Evolutionary conservation across 2,113 vertebrate genomes (phyloP), one percentile per base, ranked within the genome.

Genomic region (Mustelus asterias): DNA sequence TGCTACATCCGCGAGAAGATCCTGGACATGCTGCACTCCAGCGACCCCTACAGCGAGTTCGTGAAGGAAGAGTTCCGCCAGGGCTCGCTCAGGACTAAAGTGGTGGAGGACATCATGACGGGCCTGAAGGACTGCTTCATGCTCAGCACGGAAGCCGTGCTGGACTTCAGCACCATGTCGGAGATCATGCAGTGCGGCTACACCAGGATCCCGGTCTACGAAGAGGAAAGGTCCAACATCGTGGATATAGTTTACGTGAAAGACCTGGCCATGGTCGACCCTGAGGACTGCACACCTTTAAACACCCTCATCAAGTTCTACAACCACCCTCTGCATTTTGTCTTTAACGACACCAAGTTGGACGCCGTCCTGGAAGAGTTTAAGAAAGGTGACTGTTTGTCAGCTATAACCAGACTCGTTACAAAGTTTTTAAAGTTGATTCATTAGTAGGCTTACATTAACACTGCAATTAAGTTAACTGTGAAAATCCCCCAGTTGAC

Each of bases 121-220:
- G 98, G 98, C 0, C 97, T 99, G 96, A 98, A 98, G 86, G 98
- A 99, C 96, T 99, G 99, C 96, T 99, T 99, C 97, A 99, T 99
- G 99, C 97, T 99, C 92, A 98, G 98, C 44, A 97, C 98, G 96
- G 97, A 97, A 0, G 97, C 97, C 0, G 96, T 98, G 67, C 97
- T 99, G 96, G 98, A 99, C 97, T 99, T 99, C 96, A 97, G 97
- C 96, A 98, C 98, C 96, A 98, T 99, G 98, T 99, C 98, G 0
- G 98, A 98, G 96, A 98, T 99, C 97, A 99, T 99, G 99, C 98
- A 99, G 98, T 98, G 99, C 70, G 98, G 99, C 3, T 98, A 99
- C 97, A 99, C 98, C 0, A 98, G 98, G 6, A 98, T 99, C 37
- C 99, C 99, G 0, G 98, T 99, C 29, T 99, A 99, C 2, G 99